Percentiles rank a stretch among this genome's conserved stretches.
Conservation (phyloP, 1,140 invertebrate genomes). For the Lepidurus couesii region DNA sequence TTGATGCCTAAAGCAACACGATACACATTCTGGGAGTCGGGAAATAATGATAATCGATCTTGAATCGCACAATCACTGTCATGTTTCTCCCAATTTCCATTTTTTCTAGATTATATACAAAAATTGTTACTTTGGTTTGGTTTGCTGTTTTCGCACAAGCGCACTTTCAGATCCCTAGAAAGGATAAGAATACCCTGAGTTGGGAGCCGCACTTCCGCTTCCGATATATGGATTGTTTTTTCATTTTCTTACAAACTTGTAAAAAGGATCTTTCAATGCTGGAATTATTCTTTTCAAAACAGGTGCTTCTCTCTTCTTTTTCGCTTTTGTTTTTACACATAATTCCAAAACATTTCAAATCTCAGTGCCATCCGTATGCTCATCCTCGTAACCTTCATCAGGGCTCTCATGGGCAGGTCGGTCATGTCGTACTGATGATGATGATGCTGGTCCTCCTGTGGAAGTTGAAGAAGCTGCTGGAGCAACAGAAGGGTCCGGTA, state of each 20-base stretch:
- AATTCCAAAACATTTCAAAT: slow-evolving; percentile 42
- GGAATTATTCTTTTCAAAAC: background rate
- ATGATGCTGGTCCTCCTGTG: slow-evolving; percentile 27
- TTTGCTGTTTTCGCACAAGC: background rate
- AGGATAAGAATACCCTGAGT: background rate
- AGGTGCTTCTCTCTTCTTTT: background rate
- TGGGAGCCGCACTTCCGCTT: background rate
- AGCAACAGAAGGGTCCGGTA: slow-evolving; percentile 42
- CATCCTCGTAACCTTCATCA: slow-evolving; percentile 79
- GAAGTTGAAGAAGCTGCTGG: slow-evolving; percentile 39
- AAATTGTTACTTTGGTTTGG: background rate
- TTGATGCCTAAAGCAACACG: slow-evolving; percentile 1
- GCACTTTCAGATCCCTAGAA: background rate
- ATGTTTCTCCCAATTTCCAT: background rate
- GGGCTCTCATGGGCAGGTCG: slow-evolving; percentile 57
- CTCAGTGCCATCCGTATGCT: slow-evolving; percentile 50
- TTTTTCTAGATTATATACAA: slow-evolving; percentile 1
- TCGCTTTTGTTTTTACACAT: background rate
- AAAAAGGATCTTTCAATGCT: background rate
- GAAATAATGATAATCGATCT: background rate
- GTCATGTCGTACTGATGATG: slow-evolving; percentile 28
- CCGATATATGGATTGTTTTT: background rate
- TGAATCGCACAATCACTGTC: background rate
- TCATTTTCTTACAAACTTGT: background rate
- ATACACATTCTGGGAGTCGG: background rate